Conservation (phyloP, 2,113 vertebrate species). For the Recurvirostra avosetta region DNA sequence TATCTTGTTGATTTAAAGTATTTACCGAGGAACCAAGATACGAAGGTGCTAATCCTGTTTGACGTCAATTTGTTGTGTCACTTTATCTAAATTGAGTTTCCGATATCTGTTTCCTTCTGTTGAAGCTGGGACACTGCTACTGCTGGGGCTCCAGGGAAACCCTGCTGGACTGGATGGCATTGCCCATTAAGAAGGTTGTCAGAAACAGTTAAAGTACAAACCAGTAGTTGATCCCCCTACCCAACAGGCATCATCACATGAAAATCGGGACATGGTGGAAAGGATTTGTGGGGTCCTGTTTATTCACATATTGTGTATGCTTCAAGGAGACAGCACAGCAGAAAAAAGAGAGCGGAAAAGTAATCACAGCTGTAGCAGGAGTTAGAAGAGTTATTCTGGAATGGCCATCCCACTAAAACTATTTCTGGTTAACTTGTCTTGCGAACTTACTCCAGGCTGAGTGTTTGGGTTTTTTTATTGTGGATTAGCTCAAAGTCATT, state of each 20-base stretch:
- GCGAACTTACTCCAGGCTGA: neutral
- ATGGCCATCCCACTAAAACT: neutral
- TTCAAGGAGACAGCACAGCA: neutral
- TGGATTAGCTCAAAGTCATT: neutral
- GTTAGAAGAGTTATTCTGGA: neutral
- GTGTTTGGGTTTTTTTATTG: neutral
- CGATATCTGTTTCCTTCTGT: neutral
- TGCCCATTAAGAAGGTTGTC: neutral
- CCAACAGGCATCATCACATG: neutral
- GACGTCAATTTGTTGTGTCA: neutral
- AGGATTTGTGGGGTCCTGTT: neutral
- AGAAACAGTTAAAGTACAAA: neutral
- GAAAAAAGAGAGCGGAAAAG: neutral
- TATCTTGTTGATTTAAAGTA: neutral
- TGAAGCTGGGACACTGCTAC: neutral
- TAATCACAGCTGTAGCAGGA: neutral
- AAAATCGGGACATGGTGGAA: neutral
- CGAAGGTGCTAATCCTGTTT: neutral
- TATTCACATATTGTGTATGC: accelerated
- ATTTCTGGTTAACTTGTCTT: neutral
- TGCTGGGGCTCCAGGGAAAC: neutral
- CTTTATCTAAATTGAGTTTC: neutral
- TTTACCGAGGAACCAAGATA: neutral
- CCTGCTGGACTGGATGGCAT: neutral
- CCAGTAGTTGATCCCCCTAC: neutral